Evolutionary conservation across 1,140 invertebrate species (phyloP).

Genomic region (Phenacoccus solenopsis): DNA sequence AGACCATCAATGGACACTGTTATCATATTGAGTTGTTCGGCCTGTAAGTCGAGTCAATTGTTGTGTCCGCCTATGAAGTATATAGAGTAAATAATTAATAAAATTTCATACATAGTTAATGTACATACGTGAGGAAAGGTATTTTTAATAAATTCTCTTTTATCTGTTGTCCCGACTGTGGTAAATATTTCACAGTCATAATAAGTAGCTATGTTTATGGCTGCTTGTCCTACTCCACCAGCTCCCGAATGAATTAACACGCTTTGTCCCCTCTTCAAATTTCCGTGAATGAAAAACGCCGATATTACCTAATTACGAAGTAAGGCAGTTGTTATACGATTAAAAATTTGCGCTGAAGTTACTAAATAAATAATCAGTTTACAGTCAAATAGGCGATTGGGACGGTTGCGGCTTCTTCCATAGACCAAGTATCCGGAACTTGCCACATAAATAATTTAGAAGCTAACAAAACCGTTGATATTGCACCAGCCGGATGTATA

Average conservation of each 20-base stretch:
- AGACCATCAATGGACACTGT: no score
- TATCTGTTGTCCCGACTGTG: constrained; percentile 8
- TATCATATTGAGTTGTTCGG: no score
- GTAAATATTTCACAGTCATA: constrained; percentile 16
- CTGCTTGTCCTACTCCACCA: constrained; percentile 17
- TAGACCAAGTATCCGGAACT: constrained; percentile 74
- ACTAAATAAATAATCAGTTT: constrained; percentile 20
- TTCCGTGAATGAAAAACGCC: constrained; percentile 18
- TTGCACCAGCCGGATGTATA: constrained; percentile 69
- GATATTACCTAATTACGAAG: constrained; percentile 7
- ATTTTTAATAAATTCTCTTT: constrained; percentile 17
- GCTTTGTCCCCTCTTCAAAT: constrained; percentile 15
- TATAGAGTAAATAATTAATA: no score
- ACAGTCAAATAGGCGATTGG: constrained; percentile 83
- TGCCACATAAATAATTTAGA: constrained; percentile 76
- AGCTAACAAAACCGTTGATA: constrained; percentile 79
- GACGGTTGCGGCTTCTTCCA: constrained; percentile 85
- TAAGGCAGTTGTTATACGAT: not conserved
- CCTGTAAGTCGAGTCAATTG: no score
- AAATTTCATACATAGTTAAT: no score
- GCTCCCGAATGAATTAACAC: constrained; percentile 19
- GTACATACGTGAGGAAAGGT: constrained; percentile 25
- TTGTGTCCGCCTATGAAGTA: no score
- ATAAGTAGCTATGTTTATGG: not conserved
- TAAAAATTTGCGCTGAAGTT: not conserved